Evolutionary conservation across 1,140 invertebrate genomes (phyloP), one percentile per base, ranked within the genome.

Genomic region (Euura saliciscinereae): DNA sequence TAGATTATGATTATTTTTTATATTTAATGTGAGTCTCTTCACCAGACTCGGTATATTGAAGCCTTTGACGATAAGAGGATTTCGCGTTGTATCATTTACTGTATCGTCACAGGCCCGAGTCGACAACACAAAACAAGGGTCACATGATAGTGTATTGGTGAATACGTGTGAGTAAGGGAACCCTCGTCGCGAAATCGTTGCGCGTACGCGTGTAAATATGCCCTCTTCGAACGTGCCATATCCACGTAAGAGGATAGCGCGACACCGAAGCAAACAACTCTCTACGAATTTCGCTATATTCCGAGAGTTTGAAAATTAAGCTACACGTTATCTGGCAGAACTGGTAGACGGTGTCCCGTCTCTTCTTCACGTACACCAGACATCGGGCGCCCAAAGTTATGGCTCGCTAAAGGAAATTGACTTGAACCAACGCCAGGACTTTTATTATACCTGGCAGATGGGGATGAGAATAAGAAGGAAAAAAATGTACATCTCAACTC

Each of bases 381-480:
- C 44, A 67, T 67, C 66, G 66, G 43, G 66, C 66, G 66, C 13
- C 8, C 6, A 28, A 73, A 81, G 75, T 80, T 85, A 83, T 83
- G 73, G 78, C 78, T 81, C 76, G 81, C 79, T 84, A 79, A 83
- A 82, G 82, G 82, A 85, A 86, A 86, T 86, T 85, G 78, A 84
- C 84, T 86, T 86, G 85, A 86, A 84, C 79, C 80, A 73, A 75
- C 71, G 83, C 83, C 84, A 85, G 78, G 77, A 84, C 82, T 59
- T 59, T 59, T 59, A 59, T 59, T 59, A 59, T 59, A 59, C 51
- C 51, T 67, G 28, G 66, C 4, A 73, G 68, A 70, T 64, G 68
- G 67, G 72, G 46, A 68, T 71, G 76, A 75, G 73, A 75, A 77
- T 72, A 79, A 70, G 74, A 73, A 79, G 64, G 67, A 78, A 79